Conservation (phyloP, 2,113 vertebrate species). For the Oriolus oriolus region DNA sequence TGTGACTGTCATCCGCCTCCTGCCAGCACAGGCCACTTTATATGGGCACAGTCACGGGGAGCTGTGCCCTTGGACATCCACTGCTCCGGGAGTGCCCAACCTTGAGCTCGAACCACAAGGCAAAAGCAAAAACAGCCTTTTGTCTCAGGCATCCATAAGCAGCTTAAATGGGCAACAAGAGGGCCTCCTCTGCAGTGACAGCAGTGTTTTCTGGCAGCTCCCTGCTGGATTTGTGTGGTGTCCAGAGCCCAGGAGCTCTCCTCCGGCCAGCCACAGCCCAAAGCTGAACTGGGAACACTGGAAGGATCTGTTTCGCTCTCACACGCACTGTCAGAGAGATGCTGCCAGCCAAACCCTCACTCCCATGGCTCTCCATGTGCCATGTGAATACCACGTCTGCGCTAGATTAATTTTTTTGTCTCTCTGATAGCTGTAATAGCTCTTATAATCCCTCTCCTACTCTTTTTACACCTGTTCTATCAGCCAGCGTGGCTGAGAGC, state of each 20-base stretch:
- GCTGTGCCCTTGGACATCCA: not conserved
- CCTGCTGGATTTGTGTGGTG: not conserved
- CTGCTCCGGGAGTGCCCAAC: not conserved
- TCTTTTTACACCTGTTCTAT: not conserved
- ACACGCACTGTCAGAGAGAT: not conserved
- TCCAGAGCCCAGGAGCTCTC: not conserved
- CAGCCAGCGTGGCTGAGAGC: accelerated
- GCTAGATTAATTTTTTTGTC: not conserved
- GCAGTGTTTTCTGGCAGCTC: not conserved
- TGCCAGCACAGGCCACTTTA: not conserved
- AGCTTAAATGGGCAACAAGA: not conserved
- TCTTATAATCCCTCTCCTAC: not conserved
- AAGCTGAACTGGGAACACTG: not conserved
- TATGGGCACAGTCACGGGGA: not conserved
- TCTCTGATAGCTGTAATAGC: not conserved
- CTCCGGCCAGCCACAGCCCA: not conserved
- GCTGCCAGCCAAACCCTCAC: not conserved
- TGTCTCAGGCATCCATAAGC: not conserved
- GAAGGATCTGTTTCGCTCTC: not conserved
- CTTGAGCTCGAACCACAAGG: not conserved
- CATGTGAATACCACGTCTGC: not conserved
- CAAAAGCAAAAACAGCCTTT: not conserved
- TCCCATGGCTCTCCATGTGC: not conserved
- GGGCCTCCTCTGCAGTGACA: not conserved
- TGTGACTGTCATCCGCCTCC: not conserved